Percentiles rank a stretch among this genome's conserved stretches.
Conservation (phyloP, 2,113 vertebrate species). For the Castor canadensis region DNA sequence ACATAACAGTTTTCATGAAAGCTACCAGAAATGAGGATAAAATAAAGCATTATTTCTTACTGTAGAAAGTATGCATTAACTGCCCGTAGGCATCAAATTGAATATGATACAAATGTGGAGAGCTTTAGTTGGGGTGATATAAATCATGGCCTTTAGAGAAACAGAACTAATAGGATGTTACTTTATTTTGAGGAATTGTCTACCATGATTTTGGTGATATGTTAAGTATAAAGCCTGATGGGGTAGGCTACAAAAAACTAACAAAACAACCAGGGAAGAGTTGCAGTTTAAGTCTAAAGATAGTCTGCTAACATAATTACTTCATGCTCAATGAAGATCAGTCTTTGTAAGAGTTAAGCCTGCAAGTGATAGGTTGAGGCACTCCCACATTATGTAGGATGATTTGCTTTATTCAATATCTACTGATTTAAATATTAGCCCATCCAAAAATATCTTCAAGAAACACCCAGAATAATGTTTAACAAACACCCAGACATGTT, state of each 20-base stretch:
- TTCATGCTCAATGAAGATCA: neutral
- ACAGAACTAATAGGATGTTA: no score
- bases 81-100: neutral
- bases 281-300: neutral
- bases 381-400: neutral
- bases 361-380: neutral
- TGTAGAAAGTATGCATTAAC: neutral
- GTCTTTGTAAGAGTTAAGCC: neutral
- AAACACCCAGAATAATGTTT: neutral
- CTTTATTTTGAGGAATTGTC: neutral
- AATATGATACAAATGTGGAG: neutral
- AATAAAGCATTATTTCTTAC: neutral
- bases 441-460: neutral
- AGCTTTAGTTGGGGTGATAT: no score
- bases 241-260: no score
- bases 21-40: neutral
- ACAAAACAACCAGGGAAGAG: neutral
- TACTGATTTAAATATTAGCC: neutral
- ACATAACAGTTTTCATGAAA: no score
- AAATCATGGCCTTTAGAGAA: no score
- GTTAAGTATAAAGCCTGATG: neutral
- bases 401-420: neutral
- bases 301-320: neutral
- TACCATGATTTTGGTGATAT: neutral
- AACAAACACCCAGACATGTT: neutral